A percentile compares a stretch with the other conserved stretches of the same genome.
These are phyloP conservation scores for Strix aluco DNA, from an alignment of 2,113 vertebrate species.

Conservation along the genomic window DNA sequence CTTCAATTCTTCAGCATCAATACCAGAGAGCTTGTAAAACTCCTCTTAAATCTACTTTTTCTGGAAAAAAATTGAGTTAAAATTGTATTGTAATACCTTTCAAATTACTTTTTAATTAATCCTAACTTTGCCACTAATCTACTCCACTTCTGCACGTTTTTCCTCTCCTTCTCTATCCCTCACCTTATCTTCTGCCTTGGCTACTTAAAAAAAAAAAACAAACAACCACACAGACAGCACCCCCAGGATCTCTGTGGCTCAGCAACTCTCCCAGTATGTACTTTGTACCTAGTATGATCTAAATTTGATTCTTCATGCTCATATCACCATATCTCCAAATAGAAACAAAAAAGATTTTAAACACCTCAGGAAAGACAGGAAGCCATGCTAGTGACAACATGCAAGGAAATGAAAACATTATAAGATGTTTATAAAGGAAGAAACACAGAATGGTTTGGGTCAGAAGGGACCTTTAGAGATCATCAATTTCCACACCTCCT, in stretches of 20 bases:
- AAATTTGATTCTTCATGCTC: not conserved
- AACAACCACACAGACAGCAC: not conserved
- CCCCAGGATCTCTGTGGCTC: not conserved
- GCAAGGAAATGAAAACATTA: not conserved
- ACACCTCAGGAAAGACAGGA: not conserved
- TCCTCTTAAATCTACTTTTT: not conserved
- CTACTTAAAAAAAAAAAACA: not conserved
- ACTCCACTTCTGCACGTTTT: not conserved
- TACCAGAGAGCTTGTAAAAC: not conserved
- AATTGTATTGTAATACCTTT: not conserved
- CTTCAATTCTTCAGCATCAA: not conserved
- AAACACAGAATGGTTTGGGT: not conserved
- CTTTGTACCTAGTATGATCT: not conserved
- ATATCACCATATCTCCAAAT: not conserved
- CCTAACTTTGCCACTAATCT: not conserved
- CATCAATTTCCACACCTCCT: too few species aligned
- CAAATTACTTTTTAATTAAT: not conserved
- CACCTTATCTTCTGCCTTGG: not conserved
- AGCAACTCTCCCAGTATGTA: not conserved
- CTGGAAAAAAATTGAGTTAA: not conserved
- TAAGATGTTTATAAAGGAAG: not conserved
- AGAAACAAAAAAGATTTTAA: not conserved
- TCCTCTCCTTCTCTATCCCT: not conserved
- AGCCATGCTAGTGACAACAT: not conserved
- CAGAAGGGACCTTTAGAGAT: not conserved